Base-by-base conservation (phyloP, 2,888 invertebrate genomes). In the Acheta domesticus region DNA sequence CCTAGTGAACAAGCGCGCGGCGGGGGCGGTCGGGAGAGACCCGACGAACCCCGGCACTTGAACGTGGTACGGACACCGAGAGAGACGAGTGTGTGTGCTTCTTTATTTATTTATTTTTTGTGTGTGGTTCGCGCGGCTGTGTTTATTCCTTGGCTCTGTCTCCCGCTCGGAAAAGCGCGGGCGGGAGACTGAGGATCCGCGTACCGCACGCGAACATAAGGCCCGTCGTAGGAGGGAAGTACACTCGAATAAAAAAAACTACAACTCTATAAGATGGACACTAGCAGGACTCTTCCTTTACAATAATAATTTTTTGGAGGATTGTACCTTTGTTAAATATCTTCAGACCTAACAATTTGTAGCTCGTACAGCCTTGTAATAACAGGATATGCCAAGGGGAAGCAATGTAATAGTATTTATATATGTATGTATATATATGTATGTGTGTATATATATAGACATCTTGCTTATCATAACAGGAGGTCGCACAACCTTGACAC, bases 361-460 rank as follows among this genome's bases (percentile, higher is more conserved):
- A 62, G 62, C 62, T 62, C 62, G n/a, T 21, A 23, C 75, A 23
- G 36, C 75, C 14, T 36, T 75, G 21, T 75, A 75, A 75, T 75
- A 75, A 21, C 36, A 36, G 23, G 21, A 75, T 21, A 75, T 75
- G 23, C 21, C 21, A 36, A 23, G 36, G 36, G 21, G 36, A 75
- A 23, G 75, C 20, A 75, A 20, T 75, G 75, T 21, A 75, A 75
- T 75, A 75, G 20, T 75, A 75, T 36, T 21, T 36, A 23, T 75
- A 23, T 36, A 76, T 76, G n/a, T 49, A 76, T 76, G 48, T 76
- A 76, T 76, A 76, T 48, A 76, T 76, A 76, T 62, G n/a, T 62
- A 62, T 62, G 62, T 62, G n/a, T 62, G 62, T 62, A n/a, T 62
- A 62, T 62, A 62, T 62, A 62, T 62, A 62, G 62, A 62, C 62